Percentiles rank a stretch among this genome's conserved stretches.
These are phyloP conservation scores for Stenotaenia linearis DNA, from an alignment of 2,888 invertebrate species.

Conservation along the genomic window DNA sequence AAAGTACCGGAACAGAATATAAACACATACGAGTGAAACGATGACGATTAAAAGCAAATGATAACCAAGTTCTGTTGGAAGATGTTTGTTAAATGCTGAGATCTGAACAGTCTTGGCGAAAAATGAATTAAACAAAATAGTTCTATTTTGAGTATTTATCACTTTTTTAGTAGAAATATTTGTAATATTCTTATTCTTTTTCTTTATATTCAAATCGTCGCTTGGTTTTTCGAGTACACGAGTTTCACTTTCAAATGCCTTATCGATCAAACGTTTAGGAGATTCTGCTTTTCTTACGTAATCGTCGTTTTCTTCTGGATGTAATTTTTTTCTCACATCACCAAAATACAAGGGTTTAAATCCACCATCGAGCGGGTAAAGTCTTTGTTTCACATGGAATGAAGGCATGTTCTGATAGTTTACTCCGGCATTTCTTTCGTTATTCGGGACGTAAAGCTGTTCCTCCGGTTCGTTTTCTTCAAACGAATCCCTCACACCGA, in stretches of 20 bases:
- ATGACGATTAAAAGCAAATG: slow-evolving; percentile 31
- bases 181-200: background rate
- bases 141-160: background rate
- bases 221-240: background rate
- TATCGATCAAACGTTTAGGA: slow-evolving; percentile 33
- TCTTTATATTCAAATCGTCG: background rate
- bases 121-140: background rate
- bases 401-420: no score
- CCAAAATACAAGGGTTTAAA: slow-evolving; percentile 28
- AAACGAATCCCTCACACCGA: background rate
- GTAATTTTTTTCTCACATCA: slow-evolving; percentile 24
- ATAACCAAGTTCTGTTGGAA: slow-evolving; percentile 33
- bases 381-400: background rate
- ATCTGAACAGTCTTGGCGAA: background rate
- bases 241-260: slow-evolving; percentile 18
- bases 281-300: slow-evolving; percentile 32
- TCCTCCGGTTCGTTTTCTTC: slow-evolving; percentile 21
- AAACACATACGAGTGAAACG: slow-evolving; percentile 33
- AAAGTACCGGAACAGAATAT: background rate
- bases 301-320: slow-evolving; percentile 30
- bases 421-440: background rate
- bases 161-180: background rate
- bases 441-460: background rate
- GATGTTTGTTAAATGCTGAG: background rate
- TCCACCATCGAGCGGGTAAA: background rate